Percentiles rank a stretch among this genome's conserved stretches.
Conservation (phyloP, 2,888 invertebrate genomes). For the Pyrocoelia pectoralis region DNA sequence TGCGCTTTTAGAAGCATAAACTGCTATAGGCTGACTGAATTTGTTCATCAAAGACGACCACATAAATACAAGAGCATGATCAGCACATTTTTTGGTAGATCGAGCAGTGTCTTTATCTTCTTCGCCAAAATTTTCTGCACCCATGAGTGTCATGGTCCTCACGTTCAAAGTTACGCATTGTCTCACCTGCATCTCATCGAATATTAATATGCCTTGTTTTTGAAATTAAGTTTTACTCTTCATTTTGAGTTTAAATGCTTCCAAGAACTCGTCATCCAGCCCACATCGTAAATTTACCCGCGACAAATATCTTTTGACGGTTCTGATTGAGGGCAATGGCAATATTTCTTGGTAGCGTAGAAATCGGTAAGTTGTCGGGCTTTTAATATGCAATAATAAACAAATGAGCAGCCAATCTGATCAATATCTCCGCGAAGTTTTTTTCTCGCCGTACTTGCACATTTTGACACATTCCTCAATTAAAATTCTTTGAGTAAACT, state of each 20-base stretch:
- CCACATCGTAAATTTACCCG: slow-evolving; percentile 21
- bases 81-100: slow-evolving; percentile 9
- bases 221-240: slow-evolving; percentile 2
- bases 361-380: slow-evolving; percentile 18
- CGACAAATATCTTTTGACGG: slow-evolving; percentile 19
- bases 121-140: slow-evolving; percentile 20
- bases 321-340: slow-evolving; percentile 6
- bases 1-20: slow-evolving; percentile 22
- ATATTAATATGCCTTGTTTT: slow-evolving; percentile 15
- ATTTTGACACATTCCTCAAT: too few species aligned
- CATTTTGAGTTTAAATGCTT: slow-evolving; percentile 20
- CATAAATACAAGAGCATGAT: slow-evolving; percentile 29
- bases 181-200: slow-evolving; percentile 22
- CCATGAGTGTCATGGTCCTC: slow-evolving; percentile 14
- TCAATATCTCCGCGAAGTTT: not conserved
- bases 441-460: not conserved
- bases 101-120: not conserved
- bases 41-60: slow-evolving; percentile 16
- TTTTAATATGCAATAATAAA: slow-evolving; percentile 16
- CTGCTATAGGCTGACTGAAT: slow-evolving; percentile 23
- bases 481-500: too few species aligned
- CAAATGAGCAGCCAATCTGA: not conserved
- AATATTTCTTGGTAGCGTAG: slow-evolving; percentile 17
- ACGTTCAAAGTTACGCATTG: not conserved
- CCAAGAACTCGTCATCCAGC: slow-evolving; percentile 23